Evolutionary conservation across 2,797 vertebrate genomes (phyloP), one percentile per base, ranked within the genome.

Genomic region (Tenualosa thibaudeaui): DNA sequence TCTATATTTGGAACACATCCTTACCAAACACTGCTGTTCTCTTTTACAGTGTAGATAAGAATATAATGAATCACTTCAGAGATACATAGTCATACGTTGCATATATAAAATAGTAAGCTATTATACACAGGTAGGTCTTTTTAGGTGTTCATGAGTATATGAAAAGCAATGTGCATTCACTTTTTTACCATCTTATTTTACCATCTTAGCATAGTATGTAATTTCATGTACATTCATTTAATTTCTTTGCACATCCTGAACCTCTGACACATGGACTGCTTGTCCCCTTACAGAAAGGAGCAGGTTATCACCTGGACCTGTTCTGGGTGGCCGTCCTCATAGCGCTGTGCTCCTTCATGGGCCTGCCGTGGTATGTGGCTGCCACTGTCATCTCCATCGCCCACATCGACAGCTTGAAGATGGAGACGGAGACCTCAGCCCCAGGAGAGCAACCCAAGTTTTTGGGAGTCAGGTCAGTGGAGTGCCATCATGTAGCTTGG

Each of bases 401-500:
- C 75, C 98, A 99, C 91, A 99, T 99, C 0, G 98, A 99, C 96
- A 98, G 97, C 90, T 92, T 99, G 93, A 99, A 99, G 95, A 99
- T 99, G 98, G 98, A 99, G 90, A 99, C 98, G 0, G 97, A 99
- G 88, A 99, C 98, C 0, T 99, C 98, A 0, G 98, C 98, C 26
- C 98, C 98, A 0, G 98, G 98, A 82, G 98, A 99, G 56, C 97
- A 98, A 89, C 98, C 98, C 0, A 99, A 98, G 92, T 99, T 99
- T 90, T 91, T 99, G 89, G 98, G 98, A 83, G 98, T 99, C 87
- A 97, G 98, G 98, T 99, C 31, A 89, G 93, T 87, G 53, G 0
- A 0, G 12, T 75, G 31, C 6, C 7, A 62, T 9, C n/a, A 7
- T 24, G 22, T 24, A 9, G 58, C 62, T 65, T 4, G 26, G 13